phyloP scores from a whole-genome alignment of 2,113 vertebrate genomes.

The Mus spicilegus region DNA sequence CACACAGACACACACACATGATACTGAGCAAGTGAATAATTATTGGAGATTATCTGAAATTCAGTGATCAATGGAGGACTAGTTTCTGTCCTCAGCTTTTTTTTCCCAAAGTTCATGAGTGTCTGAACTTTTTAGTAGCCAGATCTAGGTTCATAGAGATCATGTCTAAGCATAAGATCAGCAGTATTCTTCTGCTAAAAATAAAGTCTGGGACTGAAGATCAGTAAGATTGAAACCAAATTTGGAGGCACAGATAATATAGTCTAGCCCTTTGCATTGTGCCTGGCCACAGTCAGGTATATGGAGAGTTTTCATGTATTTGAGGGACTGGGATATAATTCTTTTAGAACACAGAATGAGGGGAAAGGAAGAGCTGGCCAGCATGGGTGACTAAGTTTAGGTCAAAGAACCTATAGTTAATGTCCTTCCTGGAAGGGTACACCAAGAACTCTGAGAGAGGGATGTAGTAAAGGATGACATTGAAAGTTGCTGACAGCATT shows the following conservation, averaged over 20 bases:
- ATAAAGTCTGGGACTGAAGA: not conserved
- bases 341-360: not conserved
- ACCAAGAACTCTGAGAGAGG: not conserved
- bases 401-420: not conserved
- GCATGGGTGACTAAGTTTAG: not conserved
- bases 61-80: not conserved
- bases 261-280: not conserved
- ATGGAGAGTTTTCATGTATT: not conserved
- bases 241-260: not conserved
- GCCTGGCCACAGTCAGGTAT: not conserved
- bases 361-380: rapidly evolving
- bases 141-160: not conserved
- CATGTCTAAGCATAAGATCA: not conserved
- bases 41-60: not conserved
- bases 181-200: not conserved
- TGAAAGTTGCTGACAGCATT: not conserved
- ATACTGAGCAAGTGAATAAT: not conserved
- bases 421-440: not conserved
- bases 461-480: not conserved
- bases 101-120: not conserved
- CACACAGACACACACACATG: not conserved
- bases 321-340: rapidly evolving
- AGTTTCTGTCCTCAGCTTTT: not conserved
- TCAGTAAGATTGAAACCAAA: not conserved
- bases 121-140: not conserved